Evolutionary conservation across 2,113 vertebrate species (phyloP).

Genomic region (Myodes glareolus): DNA sequence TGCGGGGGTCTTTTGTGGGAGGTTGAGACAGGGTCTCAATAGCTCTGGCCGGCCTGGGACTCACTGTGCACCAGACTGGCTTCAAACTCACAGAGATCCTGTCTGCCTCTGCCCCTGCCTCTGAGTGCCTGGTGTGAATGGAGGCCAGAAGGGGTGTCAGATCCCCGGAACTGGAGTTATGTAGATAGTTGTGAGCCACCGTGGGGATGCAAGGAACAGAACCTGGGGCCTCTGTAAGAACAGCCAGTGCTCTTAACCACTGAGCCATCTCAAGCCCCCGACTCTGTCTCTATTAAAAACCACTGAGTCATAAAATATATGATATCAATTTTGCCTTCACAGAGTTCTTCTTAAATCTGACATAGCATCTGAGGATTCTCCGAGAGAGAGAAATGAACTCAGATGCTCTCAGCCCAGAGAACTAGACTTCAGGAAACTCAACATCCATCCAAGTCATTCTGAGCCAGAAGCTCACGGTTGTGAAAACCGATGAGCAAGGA

Average conservation of each 20-base stretch:
- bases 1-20: neutral
- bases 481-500: neutral
- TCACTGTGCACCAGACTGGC: neutral
- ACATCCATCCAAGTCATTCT: neutral
- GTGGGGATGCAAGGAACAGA: neutral
- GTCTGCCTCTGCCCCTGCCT: neutral
- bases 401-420: neutral
- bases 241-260: neutral
- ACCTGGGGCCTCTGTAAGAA: neutral
- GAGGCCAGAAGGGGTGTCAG: neutral
- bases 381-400: neutral
- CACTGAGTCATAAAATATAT: neutral
- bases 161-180: neutral
- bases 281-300: neutral
- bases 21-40: neutral
- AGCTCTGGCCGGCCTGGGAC: neutral
- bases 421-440: neutral
- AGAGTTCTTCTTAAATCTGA: neutral
- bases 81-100: neutral
- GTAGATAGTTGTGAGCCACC: neutral
- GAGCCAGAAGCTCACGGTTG: neutral
- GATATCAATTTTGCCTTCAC: neutral
- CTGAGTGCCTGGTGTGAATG: neutral
- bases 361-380: neutral
- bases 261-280: neutral